A percentile compares a stretch with the other conserved stretches of the same genome.
Evolutionary conservation across 2,113 vertebrate genomes (phyloP).

Genomic region (Prunella himalayana): DNA sequence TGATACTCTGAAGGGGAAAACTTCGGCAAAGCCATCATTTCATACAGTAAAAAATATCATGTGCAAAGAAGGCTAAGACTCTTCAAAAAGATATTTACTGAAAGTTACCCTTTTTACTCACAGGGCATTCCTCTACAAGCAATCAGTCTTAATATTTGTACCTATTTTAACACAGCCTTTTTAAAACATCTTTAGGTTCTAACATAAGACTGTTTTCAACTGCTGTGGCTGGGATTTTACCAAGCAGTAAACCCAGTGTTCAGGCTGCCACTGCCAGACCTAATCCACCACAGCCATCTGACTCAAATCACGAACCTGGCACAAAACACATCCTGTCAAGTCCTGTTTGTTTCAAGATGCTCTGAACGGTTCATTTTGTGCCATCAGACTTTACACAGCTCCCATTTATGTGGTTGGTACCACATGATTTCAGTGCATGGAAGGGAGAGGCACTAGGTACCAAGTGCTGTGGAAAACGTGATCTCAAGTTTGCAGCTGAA

Average conservation of each 20-base stretch:
- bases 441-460: neutral
- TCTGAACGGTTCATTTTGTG: neutral
- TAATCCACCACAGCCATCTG: neutral
- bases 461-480: neutral
- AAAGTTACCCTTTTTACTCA: neutral
- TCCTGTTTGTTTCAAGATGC: neutral
- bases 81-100: neutral
- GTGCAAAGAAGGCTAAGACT: neutral
- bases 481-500: neutral
- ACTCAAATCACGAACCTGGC: neutral
- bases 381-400: neutral
- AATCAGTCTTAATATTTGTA: neutral
- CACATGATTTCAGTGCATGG: neutral
- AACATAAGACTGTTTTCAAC: rapidly evolving
- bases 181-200: neutral
- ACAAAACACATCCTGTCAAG: neutral
- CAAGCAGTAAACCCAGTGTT: neutral
- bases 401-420: neutral
- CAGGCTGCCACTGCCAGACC: neutral
- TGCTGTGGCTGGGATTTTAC: neutral
- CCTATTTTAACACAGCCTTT: neutral
- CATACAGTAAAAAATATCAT: neutral
- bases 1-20: neutral
- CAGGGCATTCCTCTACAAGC: neutral
- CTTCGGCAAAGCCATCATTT: neutral